These are phyloP conservation scores for Pedionomus torquatus DNA, from an alignment of 2,113 vertebrate species.

Conservation along the genomic window DNA sequence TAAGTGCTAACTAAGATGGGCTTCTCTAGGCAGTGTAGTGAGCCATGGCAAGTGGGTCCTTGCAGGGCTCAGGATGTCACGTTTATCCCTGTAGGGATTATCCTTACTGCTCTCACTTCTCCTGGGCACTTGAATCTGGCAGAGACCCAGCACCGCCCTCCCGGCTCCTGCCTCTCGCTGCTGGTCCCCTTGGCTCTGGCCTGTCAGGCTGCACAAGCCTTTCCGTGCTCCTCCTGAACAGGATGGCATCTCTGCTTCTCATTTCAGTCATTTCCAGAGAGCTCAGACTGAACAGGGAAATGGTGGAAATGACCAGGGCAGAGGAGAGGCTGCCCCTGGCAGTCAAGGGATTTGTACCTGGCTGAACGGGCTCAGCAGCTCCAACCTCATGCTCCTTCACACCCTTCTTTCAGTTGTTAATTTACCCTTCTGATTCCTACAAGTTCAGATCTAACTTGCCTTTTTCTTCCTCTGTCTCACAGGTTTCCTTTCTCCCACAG, in stretches of 20 bases:
- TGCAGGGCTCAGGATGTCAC: background rate
- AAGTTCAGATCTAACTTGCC: background rate
- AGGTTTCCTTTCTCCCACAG: background rate
- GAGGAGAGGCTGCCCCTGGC: background rate
- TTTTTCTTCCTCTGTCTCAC: background rate
- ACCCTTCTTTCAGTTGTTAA: background rate
- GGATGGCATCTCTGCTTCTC: background rate
- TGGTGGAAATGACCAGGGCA: rapidly evolving
- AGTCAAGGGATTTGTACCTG: background rate
- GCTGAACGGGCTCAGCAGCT: background rate
- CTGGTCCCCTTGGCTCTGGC: background rate
- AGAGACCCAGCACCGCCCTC: background rate
- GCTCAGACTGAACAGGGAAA: background rate
- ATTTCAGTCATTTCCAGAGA: background rate
- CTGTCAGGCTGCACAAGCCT: background rate
- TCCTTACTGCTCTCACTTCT: background rate
- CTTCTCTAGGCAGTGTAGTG: background rate
- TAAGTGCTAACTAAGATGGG: background rate
- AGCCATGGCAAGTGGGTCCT: background rate
- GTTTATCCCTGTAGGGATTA: background rate
- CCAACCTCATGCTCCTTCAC: background rate
- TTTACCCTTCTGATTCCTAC: background rate
- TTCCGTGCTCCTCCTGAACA: background rate
- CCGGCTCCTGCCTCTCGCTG: rapidly evolving
- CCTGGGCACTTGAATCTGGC: background rate